Conservation (phyloP, 2,113 vertebrate species). For the Collichthys lucidus region DNA sequence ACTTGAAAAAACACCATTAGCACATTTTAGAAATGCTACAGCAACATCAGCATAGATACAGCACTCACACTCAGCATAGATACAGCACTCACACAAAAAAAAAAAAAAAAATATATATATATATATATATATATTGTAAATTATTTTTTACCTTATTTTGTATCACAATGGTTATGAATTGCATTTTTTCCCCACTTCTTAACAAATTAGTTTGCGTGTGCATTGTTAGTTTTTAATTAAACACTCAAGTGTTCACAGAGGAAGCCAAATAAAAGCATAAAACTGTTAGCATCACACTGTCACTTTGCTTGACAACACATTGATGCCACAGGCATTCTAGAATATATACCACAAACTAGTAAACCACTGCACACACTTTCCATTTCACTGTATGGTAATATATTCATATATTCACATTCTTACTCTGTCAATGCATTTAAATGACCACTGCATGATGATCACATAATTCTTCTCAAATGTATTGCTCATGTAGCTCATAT, state of each 20-base stretch:
- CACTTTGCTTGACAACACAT: conserved; percentile 28
- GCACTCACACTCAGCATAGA: too few species aligned
- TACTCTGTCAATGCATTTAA: conserved; percentile 67
- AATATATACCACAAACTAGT: conserved; percentile 29
- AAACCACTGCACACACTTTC: conserved; percentile 45
- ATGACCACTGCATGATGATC: conserved; percentile 58
- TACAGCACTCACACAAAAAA: too few species aligned
- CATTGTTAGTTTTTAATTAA: conserved; percentile 1
- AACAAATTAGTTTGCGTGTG: not conserved
- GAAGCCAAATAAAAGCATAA: conserved; percentile 8
- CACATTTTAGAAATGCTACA: conserved; percentile 29
- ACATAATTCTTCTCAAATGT: conserved; percentile 58
- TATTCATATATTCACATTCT: conserved; percentile 72
- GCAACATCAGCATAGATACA: conserved; percentile 30
- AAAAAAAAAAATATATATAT: too few species aligned
- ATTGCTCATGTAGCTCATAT: conserved; percentile 38
- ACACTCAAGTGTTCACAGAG: not conserved
- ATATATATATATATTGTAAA: too few species aligned
- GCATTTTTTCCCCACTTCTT: not conserved
- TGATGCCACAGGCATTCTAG: conserved; percentile 34
- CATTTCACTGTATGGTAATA: conserved; percentile 51
- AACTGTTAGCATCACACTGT: conserved; percentile 15
- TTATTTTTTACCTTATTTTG: not conserved
- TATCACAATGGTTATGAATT: not conserved
- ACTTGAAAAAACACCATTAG: not conserved